A percentile compares a stretch with the other conserved stretches of the same genome.
These are phyloP conservation scores for Scaeva pyrastri DNA, from an alignment of 2,888 invertebrate genomes.

Conservation along the genomic window DNA sequence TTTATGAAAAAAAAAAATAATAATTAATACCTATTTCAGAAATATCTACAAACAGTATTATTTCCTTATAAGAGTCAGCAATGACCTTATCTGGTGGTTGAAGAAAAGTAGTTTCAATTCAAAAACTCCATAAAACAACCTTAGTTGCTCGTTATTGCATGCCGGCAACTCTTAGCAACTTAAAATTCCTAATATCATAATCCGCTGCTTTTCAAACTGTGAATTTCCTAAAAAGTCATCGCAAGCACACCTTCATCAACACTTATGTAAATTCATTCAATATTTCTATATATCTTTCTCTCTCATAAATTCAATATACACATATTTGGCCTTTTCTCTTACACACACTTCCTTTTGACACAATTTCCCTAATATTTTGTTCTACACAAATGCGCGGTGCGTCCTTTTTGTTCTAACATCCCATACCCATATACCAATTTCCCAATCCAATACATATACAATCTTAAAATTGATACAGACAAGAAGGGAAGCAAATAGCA, in stretches of 20 bases:
- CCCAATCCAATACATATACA: neutral
- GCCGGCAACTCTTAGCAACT: neutral
- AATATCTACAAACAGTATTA: no score
- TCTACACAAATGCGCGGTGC: constrained; percentile 54
- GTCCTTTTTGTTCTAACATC: constrained; percentile 38
- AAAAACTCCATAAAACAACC: no score
- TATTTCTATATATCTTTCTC: constrained; percentile 1
- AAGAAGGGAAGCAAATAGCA: constrained; percentile 17
- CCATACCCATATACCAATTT: no score
- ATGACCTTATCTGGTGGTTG: no score
- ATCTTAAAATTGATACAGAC: constrained; percentile 42
- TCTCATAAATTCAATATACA: neutral
- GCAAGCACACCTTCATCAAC: neutral
- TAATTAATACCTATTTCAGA: no score
- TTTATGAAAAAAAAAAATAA: no score
- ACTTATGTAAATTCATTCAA: constrained; percentile 19
- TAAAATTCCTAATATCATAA: neutral
- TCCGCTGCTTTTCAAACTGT: constrained; percentile 38
- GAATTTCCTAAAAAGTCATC: neutral
- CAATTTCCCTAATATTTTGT: constrained; percentile 34
- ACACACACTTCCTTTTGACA: constrained; percentile 53
- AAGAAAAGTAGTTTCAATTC: no score
- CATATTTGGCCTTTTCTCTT: constrained; percentile 2
- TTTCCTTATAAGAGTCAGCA: no score
- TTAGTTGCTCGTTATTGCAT: no score